Evolutionary conservation across 1,140 invertebrate species (phyloP), one percentile per base, ranked within the genome.

Genomic region (Centruroides sculpturatus): DNA sequence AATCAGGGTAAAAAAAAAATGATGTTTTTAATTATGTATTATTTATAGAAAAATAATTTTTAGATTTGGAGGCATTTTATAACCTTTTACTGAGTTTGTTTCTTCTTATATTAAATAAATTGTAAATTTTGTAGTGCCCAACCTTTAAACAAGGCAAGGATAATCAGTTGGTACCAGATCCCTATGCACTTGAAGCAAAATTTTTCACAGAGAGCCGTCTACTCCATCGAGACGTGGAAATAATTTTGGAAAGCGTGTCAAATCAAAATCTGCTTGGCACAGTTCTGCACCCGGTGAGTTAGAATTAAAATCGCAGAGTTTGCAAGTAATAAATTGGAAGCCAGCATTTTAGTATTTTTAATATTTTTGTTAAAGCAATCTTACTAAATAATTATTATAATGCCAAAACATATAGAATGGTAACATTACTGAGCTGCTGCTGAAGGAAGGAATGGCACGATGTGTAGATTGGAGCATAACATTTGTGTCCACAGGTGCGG

Each of bases 391-490:
- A 41, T 41, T 41, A 5, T 41, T 41, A 41, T 41, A 41, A 41
- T 41, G 41, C 41, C 41, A 41, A 41, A 41, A 41, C 1, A 41
- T 41, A 36, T 8, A 85, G 80, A 84, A 82, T 71, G 86, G 87
- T 63, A 98, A 98, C 70, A 99, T 99, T 74, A 93, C 96, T 0
- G 94, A 98, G 71, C 79, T 85, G 52, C 76, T 99, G 50, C 71
- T 99, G 56, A 82, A 76, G 64, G 87, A 96, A 76, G 95, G 96
- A 35, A 92, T 95, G 70, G 96, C 92, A 0, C 85, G 84, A 70
- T 98, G 93, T 71, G 90, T 98, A n/a, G 94, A 98, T 72, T 97
- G 93, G 93, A 94, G 90, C 8, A 87, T 99, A 74, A 86, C 73
- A 35, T 84, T 87, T 48, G 88, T 93, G 69, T 87, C 87, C 52